A percentile compares a stretch with the other conserved stretches of the same genome.
Evolutionary conservation across 1,140 invertebrate species (phyloP).

Genomic region (Delia radicum): DNA sequence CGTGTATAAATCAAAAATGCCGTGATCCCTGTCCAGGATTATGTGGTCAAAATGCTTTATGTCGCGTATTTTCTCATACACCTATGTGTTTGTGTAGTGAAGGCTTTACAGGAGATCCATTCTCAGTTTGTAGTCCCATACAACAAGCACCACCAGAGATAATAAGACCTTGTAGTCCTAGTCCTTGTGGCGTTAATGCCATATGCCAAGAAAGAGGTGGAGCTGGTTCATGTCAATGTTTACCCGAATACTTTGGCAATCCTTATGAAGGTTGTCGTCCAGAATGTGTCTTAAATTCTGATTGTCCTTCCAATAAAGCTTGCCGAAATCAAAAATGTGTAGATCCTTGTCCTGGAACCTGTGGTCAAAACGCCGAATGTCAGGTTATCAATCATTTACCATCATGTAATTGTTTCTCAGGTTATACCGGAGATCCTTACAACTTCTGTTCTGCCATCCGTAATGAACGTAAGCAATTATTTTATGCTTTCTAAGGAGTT

Average conservation of each 20-base stretch:
- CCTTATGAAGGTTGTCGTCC: constrained; percentile 74
- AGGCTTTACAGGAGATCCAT: constrained; percentile 61
- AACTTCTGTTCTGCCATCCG: constrained; percentile 56
- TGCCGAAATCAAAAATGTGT: constrained; percentile 77
- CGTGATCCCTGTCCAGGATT: constrained; percentile 56
- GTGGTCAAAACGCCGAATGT: constrained; percentile 70
- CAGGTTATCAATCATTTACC: constrained; percentile 72
- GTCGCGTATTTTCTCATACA: constrained; percentile 53
- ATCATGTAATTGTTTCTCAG: constrained; percentile 68
- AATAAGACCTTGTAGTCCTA: constrained; percentile 57
- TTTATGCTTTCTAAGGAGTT: constrained; percentile 20
- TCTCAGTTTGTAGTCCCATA: constrained; percentile 64
- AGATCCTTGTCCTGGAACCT: constrained; percentile 76
- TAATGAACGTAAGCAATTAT: constrained; percentile 60
- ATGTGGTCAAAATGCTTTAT: constrained; percentile 45
- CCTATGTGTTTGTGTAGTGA: constrained; percentile 57
- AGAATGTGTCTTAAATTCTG: constrained; percentile 74
- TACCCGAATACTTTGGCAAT: constrained; percentile 70
- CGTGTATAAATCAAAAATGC: constrained; percentile 65
- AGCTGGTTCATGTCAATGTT: constrained; percentile 71
- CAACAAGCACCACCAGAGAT: constrained; percentile 54
- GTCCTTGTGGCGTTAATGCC: constrained; percentile 73
- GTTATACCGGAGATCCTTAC: constrained; percentile 76
- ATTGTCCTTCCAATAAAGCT: constrained; percentile 69
- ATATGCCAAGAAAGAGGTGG: constrained; percentile 68